These are phyloP conservation scores for Seladonia tumulorum DNA, from an alignment of 2,888 invertebrate species.

Conservation along the genomic window DNA sequence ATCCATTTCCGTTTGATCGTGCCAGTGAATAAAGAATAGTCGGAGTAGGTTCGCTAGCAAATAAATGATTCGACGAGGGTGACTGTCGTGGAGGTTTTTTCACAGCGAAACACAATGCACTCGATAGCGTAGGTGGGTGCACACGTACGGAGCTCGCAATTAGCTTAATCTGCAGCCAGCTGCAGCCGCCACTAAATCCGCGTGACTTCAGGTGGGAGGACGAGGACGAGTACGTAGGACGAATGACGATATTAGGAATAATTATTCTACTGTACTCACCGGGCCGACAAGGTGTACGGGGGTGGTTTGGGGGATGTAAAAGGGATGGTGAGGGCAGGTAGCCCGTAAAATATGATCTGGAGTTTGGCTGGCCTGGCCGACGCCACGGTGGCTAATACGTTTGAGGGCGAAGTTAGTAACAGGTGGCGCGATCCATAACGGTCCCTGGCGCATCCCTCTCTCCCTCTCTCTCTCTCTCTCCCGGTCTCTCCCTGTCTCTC, in stretches of 20 bases:
- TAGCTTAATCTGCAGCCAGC: constrained; percentile 13
- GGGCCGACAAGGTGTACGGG: constrained; percentile 35
- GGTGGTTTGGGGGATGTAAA: neutral
- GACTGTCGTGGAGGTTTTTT: neutral
- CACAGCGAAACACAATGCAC: neutral
- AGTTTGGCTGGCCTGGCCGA: constrained; percentile 76
- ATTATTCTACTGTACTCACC: constrained; percentile 79
- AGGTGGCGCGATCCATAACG: constrained; percentile 83
- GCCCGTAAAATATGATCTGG: constrained; percentile 80
- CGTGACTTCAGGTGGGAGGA: constrained; percentile 9
- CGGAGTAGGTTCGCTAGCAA: neutral
- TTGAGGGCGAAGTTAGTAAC: constrained; percentile 82
- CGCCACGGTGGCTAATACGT: constrained; percentile 80
- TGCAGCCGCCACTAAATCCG: constrained; percentile 31
- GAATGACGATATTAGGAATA: constrained; percentile 80
- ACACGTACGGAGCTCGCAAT: constrained; percentile 3
- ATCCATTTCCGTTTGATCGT: no score
- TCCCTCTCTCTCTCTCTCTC: neutral
- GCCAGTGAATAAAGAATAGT: neutral
- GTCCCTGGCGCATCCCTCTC: constrained; percentile 38
- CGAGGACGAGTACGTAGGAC: constrained; percentile 61
- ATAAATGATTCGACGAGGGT: neutral
- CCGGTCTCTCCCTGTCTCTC: neutral
- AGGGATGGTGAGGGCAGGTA: constrained; percentile 53
- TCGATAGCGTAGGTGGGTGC: neutral